Evolutionary conservation across 2,113 vertebrate genomes (phyloP), one percentile per base, ranked within the genome.

Genomic region (Upupa epops): DNA sequence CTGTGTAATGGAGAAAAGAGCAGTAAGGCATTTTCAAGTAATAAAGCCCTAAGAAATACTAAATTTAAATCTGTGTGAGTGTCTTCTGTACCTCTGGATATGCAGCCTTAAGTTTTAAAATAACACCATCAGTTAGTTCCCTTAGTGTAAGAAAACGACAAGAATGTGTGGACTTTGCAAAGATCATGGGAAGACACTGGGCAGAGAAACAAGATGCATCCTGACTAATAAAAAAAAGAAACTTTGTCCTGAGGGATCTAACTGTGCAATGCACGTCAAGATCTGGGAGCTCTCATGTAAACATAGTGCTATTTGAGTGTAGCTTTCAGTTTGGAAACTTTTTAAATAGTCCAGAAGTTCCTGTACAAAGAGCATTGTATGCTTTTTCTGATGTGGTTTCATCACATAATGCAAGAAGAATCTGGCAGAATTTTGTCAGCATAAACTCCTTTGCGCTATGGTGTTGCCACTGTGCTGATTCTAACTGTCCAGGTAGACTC

Each of bases 101-200:
- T 6, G 8, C 25, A 52, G 45, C 12, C 31, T 34, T 17, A 61
- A 51, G 13, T n/a, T 71, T 59, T 51, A 6, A 24, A 34, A 9
- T 2, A 37, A 32, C 21, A 66, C 25, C 5, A 6, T 37, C 8
- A 32, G 66, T 34, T 17, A 11, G 3, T 59, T 71, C 32, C 7
- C 8, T n/a, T 85, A 8, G 9, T 83, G 11, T 48, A 69, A 49
- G 18, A 65, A 69, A 61, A 28, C 8, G 45, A 14, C 7, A 32
- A 37, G 49, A 66, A 36, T 24, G 9, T 0, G 0, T 9, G 5
- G 37, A 5, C 32, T 66, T 70, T 2, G 14, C 45, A 56, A 52
- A 79, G 37, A 29, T 5, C 12, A 15, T 1, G 1, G 59, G 31
- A 66, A 74, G 37, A 69, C n/a, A 73, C 24, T 5, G 11, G 46